Evolutionary conservation across 2,888 invertebrate species (phyloP).

Genomic region (Syrphus vitripennis): DNA sequence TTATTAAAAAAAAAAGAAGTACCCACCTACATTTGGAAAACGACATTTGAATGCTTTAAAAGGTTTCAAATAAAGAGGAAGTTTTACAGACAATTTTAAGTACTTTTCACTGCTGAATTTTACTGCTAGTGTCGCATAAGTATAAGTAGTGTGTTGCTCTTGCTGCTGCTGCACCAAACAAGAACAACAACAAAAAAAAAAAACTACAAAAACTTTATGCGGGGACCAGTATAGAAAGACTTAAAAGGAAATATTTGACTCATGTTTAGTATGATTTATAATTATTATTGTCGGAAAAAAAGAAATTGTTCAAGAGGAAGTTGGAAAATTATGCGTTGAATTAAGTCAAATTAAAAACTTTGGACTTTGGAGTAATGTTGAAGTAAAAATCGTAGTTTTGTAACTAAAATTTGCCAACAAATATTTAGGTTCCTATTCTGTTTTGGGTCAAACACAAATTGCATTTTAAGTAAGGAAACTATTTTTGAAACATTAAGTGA

Average conservation of each 20-base stretch:
- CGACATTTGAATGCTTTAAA: slow-evolving; percentile 21
- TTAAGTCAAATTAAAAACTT: slow-evolving; percentile 7
- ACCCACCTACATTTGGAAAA: slow-evolving; percentile 15
- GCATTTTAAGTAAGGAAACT: neutral
- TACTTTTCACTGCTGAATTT: slow-evolving; percentile 1
- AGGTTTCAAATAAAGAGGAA: slow-evolving; percentile 9
- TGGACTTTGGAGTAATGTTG: neutral
- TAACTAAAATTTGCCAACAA: neutral
- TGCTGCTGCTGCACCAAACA: neutral
- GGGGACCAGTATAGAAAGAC: neutral
- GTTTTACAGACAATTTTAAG: slow-evolving; percentile 18
- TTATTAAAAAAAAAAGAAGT: neutral
- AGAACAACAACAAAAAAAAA: neutral
- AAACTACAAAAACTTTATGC: neutral
- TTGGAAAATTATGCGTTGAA: slow-evolving; percentile 9
- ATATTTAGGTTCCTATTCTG: neutral
- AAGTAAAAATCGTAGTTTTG: neutral
- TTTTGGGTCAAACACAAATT: neutral
- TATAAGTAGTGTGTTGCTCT: neutral
- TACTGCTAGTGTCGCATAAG: neutral
- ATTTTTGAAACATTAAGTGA: neutral
- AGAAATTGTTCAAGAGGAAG: neutral
- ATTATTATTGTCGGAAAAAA: slow-evolving; percentile 9
- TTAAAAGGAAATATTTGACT: slow-evolving; percentile 26
- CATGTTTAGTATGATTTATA: slow-evolving; percentile 34